Evolutionary conservation across 37 sponge, comb jelly and placozoan genomes (phyloP), one percentile per base, ranked within the genome.

Genomic region (Tethya wilhelma): DNA sequence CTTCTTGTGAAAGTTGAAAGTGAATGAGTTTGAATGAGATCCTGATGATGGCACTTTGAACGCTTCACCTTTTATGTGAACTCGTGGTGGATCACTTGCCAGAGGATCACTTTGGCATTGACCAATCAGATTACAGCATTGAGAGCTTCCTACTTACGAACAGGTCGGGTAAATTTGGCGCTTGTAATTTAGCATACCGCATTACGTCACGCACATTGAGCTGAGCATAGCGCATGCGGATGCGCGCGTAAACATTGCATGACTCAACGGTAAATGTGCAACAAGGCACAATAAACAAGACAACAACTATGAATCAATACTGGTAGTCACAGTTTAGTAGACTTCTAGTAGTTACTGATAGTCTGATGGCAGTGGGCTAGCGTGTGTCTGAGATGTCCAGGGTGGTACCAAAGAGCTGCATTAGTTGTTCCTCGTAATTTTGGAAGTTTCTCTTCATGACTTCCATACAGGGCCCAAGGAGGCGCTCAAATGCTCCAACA

Each of bases 381-480:
- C 84, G 79, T 22, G 83, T 67, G 56, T 95, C 92, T 23, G 86
- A 72, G 17, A 97, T 81, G 64, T 91, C 88, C 29, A 93, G 59
- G 19, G 93, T 69, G 45, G 85, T 79, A 9, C 98, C 98, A 84
- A 97, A 94, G 44, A 94, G 74, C 60, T 92, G 66, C 64, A 91
- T 84, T 32, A 97, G 84, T 65, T 94, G 95, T 43, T 95, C 83
- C 82, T 97, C 94, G 64, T 97, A 97, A 66, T 82, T 44, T 28
- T 81, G 59, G 58, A 93, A 86, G 76, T 97, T 97, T 55, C 98
- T 60, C 86, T 92, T 89, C 98, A 97, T 95, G 67, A 97, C 84
- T 17, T 95, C 95, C 79, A 89, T 92, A 45, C 98, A 97, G 4
- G 98, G 98, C 8, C 98, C 98, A 33, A 97, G 89, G 56, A 97